These are phyloP conservation scores for Griposia aprilina DNA, from an alignment of 2,888 invertebrate genomes.

Conservation along the genomic window DNA sequence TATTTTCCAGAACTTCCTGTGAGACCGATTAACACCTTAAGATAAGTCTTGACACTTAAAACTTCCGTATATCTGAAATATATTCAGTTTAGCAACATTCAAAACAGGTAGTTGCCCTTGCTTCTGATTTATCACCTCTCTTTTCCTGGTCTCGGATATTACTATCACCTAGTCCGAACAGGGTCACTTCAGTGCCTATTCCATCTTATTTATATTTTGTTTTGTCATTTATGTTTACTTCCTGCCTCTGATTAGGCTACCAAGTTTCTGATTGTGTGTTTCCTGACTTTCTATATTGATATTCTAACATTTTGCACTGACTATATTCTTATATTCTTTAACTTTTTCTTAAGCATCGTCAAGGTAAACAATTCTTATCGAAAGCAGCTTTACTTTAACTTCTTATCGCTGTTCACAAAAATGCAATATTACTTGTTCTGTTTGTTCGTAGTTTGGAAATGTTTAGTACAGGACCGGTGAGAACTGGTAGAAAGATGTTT, in stretches of 20 bases:
- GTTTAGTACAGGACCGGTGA: background rate
- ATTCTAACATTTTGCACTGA: conserved; percentile 4
- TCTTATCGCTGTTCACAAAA: conserved; percentile 39
- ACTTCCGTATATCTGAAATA: conserved; percentile 27
- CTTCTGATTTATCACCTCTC: conserved; percentile 51
- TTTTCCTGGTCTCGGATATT: conserved; percentile 61
- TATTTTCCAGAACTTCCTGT: background rate
- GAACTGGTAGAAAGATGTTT: background rate
- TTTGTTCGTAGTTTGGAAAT: conserved; percentile 22
- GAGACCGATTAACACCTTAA: background rate
- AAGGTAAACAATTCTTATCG: conserved; percentile 41
- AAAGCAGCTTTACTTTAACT: conserved; percentile 14
- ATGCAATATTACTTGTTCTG: conserved; percentile 30
- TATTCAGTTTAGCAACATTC: conserved; percentile 41
- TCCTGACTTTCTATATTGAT: conserved; percentile 42
- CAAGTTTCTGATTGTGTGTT: background rate
- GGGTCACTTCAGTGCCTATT: conserved; percentile 49
- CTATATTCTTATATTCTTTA: conserved; percentile 14
- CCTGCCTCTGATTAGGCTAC: conserved; percentile 30
- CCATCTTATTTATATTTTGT: conserved; percentile 27
- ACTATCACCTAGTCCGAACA: conserved; percentile 48
- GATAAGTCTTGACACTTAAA: conserved; percentile 5
- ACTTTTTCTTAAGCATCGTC: conserved; percentile 27
- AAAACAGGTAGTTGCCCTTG: conserved; percentile 61
- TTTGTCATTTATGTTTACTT: conserved; percentile 41